These are phyloP conservation scores for Podiceps cristatus DNA, from an alignment of 2,113 vertebrate genomes.

Conservation along the genomic window DNA sequence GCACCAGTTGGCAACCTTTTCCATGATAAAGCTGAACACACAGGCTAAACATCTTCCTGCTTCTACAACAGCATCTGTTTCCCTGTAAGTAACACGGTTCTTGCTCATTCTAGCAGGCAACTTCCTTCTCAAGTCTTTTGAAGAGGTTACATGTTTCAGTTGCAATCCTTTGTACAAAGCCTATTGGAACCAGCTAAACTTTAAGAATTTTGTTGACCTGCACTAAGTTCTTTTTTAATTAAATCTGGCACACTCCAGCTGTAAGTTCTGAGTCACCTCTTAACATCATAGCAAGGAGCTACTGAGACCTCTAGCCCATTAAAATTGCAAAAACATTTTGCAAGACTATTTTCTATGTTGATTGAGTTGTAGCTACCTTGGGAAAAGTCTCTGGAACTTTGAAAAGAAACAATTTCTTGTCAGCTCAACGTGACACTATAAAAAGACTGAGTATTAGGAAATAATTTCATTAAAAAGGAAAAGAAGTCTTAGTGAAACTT, in stretches of 20 bases:
- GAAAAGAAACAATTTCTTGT: conserved; percentile 44
- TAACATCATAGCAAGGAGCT: neutral
- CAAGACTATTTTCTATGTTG: neutral
- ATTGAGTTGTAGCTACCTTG: conserved; percentile 39
- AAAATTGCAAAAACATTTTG: conserved; percentile 35
- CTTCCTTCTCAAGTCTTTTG: neutral
- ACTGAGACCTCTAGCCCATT: neutral
- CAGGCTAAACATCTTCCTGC: neutral
- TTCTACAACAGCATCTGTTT: neutral
- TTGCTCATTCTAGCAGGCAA: neutral
- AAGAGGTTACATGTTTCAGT: neutral
- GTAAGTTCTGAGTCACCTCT: conserved; percentile 23
- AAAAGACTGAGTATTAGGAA: conserved; percentile 55
- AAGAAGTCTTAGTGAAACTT: conserved; percentile 47
- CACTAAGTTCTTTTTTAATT: neutral
- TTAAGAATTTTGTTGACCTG: conserved; percentile 3
- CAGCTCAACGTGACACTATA: conserved; percentile 26
- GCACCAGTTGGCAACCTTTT: neutral
- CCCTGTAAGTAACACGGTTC: neutral
- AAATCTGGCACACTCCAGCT: neutral
- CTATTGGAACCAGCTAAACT: conserved; percentile 16
- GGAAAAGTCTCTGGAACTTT: conserved; percentile 46
- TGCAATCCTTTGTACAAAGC: neutral
- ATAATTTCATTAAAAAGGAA: conserved; percentile 49
- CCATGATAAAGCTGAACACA: neutral